Evolutionary conservation across 2,888 invertebrate genomes (phyloP).

Genomic region (Cerceris rybyensis): DNA sequence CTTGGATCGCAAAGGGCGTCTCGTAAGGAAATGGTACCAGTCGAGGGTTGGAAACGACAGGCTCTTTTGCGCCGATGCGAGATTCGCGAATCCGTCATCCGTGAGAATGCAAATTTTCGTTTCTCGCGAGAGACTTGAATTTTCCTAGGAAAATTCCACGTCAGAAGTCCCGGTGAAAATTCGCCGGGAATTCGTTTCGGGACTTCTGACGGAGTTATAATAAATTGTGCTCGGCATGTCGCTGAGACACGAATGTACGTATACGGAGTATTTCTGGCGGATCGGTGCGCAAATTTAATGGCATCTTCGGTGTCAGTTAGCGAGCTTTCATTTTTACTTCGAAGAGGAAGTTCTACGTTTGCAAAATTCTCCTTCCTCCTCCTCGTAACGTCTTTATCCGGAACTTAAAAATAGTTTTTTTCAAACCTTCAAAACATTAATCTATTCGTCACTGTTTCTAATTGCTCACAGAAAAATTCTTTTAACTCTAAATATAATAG

Average conservation of each 20-base stretch:
- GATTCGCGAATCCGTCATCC: neutral
- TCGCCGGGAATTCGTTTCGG: no score
- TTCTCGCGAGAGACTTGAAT: neutral
- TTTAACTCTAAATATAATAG: no score
- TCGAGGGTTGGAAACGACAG: conserved; percentile 37
- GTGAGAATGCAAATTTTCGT: neutral
- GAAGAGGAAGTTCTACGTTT: neutral
- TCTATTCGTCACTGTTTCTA: no score
- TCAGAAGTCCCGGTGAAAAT: neutral
- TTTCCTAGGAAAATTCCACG: conserved; percentile 3
- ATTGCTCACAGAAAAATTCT: no score
- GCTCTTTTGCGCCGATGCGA: conserved; percentile 2
- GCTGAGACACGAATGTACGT: neutral
- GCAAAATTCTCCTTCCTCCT: neutral
- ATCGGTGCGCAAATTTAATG: conserved; percentile 31
- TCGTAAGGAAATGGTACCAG: conserved; percentile 22
- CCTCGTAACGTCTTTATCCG: neutral
- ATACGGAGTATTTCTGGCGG: conserved; percentile 5
- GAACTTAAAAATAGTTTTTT: neutral
- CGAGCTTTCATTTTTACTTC: conserved; percentile 32
- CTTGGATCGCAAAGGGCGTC: no score
- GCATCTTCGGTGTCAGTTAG: conserved; percentile 63
- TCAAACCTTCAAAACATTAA: no score
- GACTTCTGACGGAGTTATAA: neutral
- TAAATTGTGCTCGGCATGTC: neutral